Percentiles rank a stretch among this genome's conserved stretches.
Evolutionary conservation across 2,113 vertebrate genomes (phyloP).

Genomic region (Varanus komodoensis): DNA sequence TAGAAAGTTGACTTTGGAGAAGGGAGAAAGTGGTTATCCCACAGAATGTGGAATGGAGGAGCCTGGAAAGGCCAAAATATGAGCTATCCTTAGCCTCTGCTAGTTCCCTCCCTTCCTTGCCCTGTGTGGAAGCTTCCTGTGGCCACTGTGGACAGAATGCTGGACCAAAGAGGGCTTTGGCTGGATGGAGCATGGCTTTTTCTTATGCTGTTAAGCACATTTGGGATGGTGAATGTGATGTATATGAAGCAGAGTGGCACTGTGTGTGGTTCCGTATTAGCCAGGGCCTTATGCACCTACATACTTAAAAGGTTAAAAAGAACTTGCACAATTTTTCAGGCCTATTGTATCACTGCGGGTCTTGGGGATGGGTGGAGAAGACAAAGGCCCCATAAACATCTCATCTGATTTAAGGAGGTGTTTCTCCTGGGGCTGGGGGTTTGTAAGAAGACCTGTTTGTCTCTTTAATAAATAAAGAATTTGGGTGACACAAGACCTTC

Average conservation of each 20-base stretch:
- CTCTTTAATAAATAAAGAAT: slow-evolving; percentile 78
- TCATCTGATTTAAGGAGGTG: slow-evolving; percentile 63
- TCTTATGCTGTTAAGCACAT: no score
- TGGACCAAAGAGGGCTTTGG: no score
- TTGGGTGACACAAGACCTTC: slow-evolving; percentile 71
- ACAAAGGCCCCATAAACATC: background rate
- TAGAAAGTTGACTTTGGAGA: no score
- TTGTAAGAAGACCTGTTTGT: slow-evolving; percentile 69
- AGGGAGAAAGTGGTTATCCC: no score
- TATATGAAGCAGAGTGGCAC: background rate
- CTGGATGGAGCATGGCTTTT: no score
- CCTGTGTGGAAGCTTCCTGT: no score
- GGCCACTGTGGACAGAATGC: no score
- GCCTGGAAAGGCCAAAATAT: no score
- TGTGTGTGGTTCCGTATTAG: background rate
- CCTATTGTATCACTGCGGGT: background rate
- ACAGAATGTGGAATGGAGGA: no score
- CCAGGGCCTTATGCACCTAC: no score
- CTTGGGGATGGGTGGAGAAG: slow-evolving; percentile 45
- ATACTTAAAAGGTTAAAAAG: background rate
- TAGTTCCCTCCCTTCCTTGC: no score
- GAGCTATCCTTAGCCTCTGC: no score
- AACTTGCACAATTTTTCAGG: background rate
- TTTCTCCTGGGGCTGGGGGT: slow-evolving; percentile 38
- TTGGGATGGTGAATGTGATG: background rate